Conservation (phyloP, 1,140 invertebrate species). For the Rhysida immarginata region DNA sequence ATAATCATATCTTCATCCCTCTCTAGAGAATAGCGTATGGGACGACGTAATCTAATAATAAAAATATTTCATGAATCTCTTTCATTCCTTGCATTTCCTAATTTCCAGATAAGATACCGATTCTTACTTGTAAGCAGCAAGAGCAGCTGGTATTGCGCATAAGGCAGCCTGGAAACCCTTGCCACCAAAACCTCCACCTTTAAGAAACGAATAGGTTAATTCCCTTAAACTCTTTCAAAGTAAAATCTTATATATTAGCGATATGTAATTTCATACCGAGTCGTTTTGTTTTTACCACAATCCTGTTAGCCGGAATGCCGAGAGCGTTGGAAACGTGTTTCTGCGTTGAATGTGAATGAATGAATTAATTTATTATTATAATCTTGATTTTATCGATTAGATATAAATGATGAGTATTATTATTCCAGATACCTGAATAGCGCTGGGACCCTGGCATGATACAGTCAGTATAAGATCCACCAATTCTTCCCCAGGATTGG, state of each 20-base stretch:
- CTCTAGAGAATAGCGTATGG: constrained; percentile 75
- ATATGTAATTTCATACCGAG: no score
- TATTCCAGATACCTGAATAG: constrained; percentile 37
- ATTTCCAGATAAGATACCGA: no score
- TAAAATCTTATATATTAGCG: no score
- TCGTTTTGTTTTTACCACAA: constrained; percentile 63
- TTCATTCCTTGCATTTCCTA: no score
- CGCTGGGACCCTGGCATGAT: constrained; percentile 66
- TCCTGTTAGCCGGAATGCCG: constrained; percentile 54
- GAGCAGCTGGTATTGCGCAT: no score
- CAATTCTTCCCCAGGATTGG: constrained; percentile 56
- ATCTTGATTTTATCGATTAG: background rate
- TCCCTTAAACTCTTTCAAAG: no score
- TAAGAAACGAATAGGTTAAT: no score
- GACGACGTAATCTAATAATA: constrained; percentile 51
- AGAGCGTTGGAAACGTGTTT: constrained; percentile 53
- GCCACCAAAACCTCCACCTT: no score
- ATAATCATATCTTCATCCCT: constrained; percentile 88
- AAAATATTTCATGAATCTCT: no score
- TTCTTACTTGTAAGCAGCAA: no score
- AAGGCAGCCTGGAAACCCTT: no score
- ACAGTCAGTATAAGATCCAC: constrained; percentile 72
- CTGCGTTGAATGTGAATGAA: constrained; percentile 35
- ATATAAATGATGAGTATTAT: background rate
- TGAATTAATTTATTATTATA: background rate